Evolutionary conservation across 2,113 vertebrate species (phyloP).

Genomic region (Mesocricetus auratus): DNA sequence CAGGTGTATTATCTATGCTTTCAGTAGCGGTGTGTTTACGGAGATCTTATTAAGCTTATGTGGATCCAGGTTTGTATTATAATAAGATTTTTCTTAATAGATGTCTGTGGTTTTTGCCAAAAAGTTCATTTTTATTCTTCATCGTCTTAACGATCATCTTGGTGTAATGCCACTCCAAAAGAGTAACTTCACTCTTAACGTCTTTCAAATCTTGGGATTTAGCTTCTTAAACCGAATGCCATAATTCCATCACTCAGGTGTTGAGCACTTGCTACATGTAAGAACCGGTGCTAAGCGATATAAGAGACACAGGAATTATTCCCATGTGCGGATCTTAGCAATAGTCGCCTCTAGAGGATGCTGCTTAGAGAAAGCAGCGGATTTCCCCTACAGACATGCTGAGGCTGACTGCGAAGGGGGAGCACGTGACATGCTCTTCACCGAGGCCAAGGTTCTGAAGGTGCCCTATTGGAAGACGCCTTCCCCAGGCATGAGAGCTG

Average conservation of each 20-base stretch:
- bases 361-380: neutral
- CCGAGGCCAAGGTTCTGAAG: neutral
- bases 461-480: rapidly evolving
- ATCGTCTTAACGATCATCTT: neutral
- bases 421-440: neutral
- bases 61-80: conserved; percentile 2
- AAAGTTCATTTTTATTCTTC: neutral
- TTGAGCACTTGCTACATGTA: neutral
- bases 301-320: neutral
- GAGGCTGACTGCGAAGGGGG: neutral
- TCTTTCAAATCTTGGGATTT: conserved; percentile 32
- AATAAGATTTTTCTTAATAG: neutral
- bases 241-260: neutral
- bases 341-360: neutral
- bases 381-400: too few relatives aligned
- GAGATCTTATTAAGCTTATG: neutral
- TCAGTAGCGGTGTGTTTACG: neutral
- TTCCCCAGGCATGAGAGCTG: rapidly evolving
- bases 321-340: neutral
- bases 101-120: conserved; percentile 48
- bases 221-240: conserved; percentile 21
- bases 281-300: neutral
- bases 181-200: neutral
- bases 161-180: neutral
- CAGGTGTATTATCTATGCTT: neutral